Percentiles rank a stretch among this genome's conserved stretches.
phyloP scores from a whole-genome alignment of 2,888 invertebrate species.

The Habrosyne pyritoides region DNA sequence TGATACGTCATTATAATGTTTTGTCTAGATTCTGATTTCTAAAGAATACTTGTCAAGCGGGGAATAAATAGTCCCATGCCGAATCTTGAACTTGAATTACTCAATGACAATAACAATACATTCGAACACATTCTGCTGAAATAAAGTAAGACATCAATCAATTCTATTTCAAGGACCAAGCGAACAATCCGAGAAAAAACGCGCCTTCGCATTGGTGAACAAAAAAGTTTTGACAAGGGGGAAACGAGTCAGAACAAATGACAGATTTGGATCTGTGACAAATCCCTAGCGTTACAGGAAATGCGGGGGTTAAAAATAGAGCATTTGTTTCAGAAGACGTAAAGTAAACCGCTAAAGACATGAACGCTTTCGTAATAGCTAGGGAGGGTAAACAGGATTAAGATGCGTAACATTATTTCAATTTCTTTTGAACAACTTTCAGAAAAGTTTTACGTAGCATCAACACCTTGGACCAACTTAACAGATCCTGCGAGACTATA shows the following conservation, averaged over 20 bases:
- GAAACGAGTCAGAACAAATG: conserved; percentile 41
- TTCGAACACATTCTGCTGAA: conserved; percentile 11
- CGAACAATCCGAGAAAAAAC: conserved; percentile 22
- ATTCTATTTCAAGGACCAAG: conserved; percentile 21
- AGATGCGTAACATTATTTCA: neutral
- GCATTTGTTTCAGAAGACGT: conserved; percentile 33
- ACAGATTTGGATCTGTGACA: conserved; percentile 53
- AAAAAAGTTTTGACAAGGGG: conserved; percentile 37
- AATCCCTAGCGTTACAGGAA: conserved; percentile 55
- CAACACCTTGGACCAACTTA: neutral
- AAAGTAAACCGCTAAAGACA: conserved; percentile 13
- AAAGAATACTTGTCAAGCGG: neutral
- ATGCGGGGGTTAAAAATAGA: conserved; percentile 44
- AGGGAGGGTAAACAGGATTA: neutral
- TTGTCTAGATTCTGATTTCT: no score
- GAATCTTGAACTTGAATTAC: neutral
- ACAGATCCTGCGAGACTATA: neutral
- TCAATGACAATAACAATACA: neutral
- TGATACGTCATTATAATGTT: neutral
- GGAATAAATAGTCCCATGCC: neutral
- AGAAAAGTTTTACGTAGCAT: neutral
- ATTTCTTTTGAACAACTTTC: conserved; percentile 10
- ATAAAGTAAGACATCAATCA: conserved; percentile 22
- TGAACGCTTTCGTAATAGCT: conserved; percentile 10
- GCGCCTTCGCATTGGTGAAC: conserved; percentile 13